Evolutionary conservation across 2,888 invertebrate species (phyloP).

Genomic region (Melinaea menophilus): DNA sequence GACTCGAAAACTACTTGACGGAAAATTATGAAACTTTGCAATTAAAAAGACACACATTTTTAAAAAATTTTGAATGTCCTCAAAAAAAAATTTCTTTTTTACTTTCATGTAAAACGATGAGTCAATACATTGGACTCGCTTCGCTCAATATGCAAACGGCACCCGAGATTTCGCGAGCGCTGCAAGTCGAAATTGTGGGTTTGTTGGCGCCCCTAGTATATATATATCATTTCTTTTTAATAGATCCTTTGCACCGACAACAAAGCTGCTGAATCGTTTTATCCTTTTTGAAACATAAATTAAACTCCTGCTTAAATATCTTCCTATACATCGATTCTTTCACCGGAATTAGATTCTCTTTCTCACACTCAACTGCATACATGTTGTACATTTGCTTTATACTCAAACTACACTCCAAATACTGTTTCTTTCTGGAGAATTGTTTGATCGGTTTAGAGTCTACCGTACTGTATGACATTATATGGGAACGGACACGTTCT

Average conservation of each 20-base stretch:
- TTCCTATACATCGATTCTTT: slow-evolving; percentile 73
- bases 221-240: slow-evolving; percentile 52
- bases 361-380: slow-evolving; percentile 55
- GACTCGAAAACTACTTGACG: no score
- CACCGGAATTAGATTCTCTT: slow-evolving; percentile 48
- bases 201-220: no score
- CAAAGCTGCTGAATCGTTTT: slow-evolving; percentile 56
- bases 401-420: slow-evolving; percentile 52
- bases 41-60: no score
- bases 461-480: slow-evolving; percentile 54
- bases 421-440: slow-evolving; percentile 62
- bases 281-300: slow-evolving; percentile 59
- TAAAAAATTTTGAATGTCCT: no score
- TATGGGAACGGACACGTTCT: slow-evolving; percentile 61
- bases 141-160: no score
- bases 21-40: no score
- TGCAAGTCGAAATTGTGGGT: no score
- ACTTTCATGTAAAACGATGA: no score
- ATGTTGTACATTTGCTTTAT: slow-evolving; percentile 65
- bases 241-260: slow-evolving; percentile 58
- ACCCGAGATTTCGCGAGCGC: no score
- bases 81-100: no score
- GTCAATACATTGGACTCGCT: no score
- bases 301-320: slow-evolving; percentile 66
- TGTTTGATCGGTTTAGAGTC: slow-evolving; percentile 59